phyloP scores from a whole-genome alignment of 1,140 invertebrate species.

The Eriocheir sinensis region DNA sequence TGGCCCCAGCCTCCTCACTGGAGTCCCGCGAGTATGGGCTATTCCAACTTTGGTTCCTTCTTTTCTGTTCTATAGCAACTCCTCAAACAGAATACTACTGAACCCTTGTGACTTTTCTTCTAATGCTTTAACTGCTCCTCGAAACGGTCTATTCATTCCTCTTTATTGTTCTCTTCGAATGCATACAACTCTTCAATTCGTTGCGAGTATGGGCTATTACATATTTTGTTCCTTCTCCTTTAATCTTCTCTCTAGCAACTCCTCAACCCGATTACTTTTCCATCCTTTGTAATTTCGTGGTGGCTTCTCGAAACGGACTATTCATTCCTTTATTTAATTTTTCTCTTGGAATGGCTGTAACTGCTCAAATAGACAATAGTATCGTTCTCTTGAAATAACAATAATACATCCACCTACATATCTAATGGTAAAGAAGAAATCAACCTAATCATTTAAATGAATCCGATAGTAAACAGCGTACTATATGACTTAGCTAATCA shows the following conservation, averaged over 20 bases:
- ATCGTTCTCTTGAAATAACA: neutral
- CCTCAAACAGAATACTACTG: neutral
- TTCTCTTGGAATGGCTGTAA: too few species aligned
- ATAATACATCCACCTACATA: too few species aligned
- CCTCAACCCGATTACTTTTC: neutral
- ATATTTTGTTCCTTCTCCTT: neutral
- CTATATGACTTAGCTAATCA: too few species aligned
- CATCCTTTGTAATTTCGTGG: neutral
- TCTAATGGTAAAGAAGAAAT: too few species aligned
- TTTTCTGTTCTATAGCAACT: neutral
- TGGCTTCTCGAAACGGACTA: neutral
- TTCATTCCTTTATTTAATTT: too few species aligned
- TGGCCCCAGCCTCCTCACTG: slow-evolving; percentile 23
- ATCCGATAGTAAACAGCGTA: too few species aligned
- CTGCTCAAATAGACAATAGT: neutral
- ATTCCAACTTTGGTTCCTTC: neutral
- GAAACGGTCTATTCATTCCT: neutral
- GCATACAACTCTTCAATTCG: neutral
- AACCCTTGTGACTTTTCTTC: neutral
- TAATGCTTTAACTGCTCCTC: neutral
- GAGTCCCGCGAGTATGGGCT: slow-evolving; percentile 18
- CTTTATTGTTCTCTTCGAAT: neutral
- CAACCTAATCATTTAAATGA: too few species aligned
- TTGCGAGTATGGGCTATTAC: neutral
- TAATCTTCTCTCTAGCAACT: neutral